These are phyloP conservation scores for Atractosteus spatula DNA, from an alignment of 2,113 vertebrate genomes.

Conservation along the genomic window DNA sequence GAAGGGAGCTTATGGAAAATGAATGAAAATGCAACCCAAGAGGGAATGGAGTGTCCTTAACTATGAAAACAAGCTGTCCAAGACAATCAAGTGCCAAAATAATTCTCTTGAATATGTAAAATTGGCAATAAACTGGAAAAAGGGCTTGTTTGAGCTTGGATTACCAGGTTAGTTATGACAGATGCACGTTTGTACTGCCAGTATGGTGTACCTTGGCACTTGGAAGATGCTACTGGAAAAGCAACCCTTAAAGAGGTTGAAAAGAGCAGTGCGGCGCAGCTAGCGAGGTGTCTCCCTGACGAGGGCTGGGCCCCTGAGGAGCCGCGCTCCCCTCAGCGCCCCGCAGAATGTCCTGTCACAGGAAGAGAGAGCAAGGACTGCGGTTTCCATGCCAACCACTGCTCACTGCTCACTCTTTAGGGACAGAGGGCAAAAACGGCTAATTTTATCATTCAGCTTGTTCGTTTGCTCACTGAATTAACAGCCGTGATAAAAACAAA, in stretches of 20 bases:
- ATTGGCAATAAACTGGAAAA: too few relatives aligned
- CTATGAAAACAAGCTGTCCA: constrained; percentile 35
- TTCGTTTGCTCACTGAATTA: too few relatives aligned
- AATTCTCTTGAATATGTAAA: too few relatives aligned
- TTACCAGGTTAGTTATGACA: background rate
- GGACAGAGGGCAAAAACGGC: too few relatives aligned
- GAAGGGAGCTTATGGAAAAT: constrained; percentile 66
- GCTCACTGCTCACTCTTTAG: background rate
- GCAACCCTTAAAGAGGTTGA: too few relatives aligned
- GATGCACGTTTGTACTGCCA: background rate
- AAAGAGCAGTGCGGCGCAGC: background rate
- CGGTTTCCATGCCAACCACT: constrained; percentile 15
- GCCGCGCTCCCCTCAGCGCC: background rate
- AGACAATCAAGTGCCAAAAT: constrained; percentile 22
- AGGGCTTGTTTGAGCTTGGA: background rate
- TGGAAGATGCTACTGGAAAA: too few relatives aligned
- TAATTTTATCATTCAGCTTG: too few relatives aligned
- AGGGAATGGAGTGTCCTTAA: constrained; percentile 26
- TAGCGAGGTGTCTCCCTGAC: background rate
- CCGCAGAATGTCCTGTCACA: background rate
- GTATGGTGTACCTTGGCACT: constrained; percentile 5
- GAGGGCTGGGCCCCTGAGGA: background rate
- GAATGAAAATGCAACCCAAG: constrained; percentile 43
- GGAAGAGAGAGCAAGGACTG: background rate
- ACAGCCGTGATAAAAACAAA: too few relatives aligned